Base-by-base conservation (phyloP, 2,797 vertebrate genomes). In the Pelobates cultripes region DNA sequence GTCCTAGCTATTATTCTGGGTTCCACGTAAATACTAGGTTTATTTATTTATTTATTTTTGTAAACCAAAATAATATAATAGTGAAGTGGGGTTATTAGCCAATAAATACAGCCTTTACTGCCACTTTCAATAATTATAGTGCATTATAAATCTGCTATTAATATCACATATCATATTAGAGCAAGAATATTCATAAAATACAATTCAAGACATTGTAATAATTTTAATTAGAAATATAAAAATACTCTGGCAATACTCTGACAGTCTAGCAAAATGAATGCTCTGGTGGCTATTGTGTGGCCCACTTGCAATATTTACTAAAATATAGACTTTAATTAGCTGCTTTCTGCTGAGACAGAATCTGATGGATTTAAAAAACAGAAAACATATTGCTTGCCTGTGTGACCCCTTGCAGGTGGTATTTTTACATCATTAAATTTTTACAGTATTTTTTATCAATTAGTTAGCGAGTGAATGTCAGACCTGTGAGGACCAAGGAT, bases 371-470 rank as follows among this genome's bases (percentile, higher is more conserved):
- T 66, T 15, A 51, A 40, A 76, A 44, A 75, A 44, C 43, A 67
- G 28, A 40, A 12, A 67, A 61, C 5, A 28, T 53, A 69, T 3
- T 45, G 43, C 40, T 43, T 43, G 40, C 41, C 51, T 57, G 75
- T 57, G 66, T 70, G 75, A 70, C 64, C 75, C 66, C 64, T 69
- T 57, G 64, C 75, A 77, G 75, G 76, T 78, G 76, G 64, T 42
- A 17, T 68, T 47, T 55, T 51, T 41, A 68, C 2, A 17, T 60
- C 14, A n/a, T 78, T 57, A 42, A 44, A 70, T 60, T 15, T 40
- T 17, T 61, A 15, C 51, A 3, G 53, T 75, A 28, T 78, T 43
- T 28, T 68, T 55, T 67, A 43, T 4, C 40, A 78, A 78, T 78
- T 43, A 70, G 76, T 57, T 70, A 43, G 28, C 12, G 68, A 8